Percentiles rank a stretch among this genome's conserved stretches.
Evolutionary conservation across 2,113 vertebrate species (phyloP).

Genomic region (Fulica atra): DNA sequence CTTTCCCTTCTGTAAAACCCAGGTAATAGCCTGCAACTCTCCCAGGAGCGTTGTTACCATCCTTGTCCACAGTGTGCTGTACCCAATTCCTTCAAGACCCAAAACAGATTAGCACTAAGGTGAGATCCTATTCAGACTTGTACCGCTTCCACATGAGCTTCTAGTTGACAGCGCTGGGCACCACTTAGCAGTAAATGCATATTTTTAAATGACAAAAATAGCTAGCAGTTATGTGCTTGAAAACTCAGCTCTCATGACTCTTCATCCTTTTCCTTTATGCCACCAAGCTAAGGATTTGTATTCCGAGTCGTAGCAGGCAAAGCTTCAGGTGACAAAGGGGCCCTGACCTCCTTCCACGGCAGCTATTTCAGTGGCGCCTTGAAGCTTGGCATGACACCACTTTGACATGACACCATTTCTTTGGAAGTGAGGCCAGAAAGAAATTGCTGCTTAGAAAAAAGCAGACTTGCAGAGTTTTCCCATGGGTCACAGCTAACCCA

Average conservation of each 20-base stretch:
- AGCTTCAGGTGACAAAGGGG: slow-evolving; percentile 31
- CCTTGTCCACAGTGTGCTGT: slow-evolving; percentile 64
- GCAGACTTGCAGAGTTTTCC: background rate
- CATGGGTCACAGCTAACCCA: background rate
- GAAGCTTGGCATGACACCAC: slow-evolving; percentile 48
- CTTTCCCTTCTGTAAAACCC: slow-evolving; percentile 68
- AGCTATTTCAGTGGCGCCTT: slow-evolving; percentile 27
- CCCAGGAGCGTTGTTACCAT: slow-evolving; percentile 37
- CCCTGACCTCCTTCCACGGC: background rate
- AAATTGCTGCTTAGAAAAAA: slow-evolving; percentile 25
- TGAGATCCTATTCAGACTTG: slow-evolving; percentile 45
- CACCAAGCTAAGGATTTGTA: slow-evolving; percentile 36
- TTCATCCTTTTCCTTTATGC: slow-evolving; percentile 55
- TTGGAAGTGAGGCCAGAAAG: slow-evolving; percentile 28
- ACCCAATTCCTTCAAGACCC: slow-evolving; percentile 49
- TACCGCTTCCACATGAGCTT: slow-evolving; percentile 40
- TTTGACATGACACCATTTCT: slow-evolving; percentile 34
- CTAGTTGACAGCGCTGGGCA: slow-evolving; percentile 29
- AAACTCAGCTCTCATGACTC: slow-evolving; percentile 39
- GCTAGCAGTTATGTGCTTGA: slow-evolving; percentile 34
- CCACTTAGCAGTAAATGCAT: background rate
- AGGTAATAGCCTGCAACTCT: slow-evolving; percentile 57
- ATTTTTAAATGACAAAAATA: slow-evolving; percentile 3
- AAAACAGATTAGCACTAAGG: slow-evolving; percentile 58
- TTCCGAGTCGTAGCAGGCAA: background rate